A percentile compares a stretch with the other conserved stretches of the same genome.
These are phyloP conservation scores for Drosophila pseudoobscura DNA, from an alignment of 1,140 invertebrate species.

Conservation along the genomic window DNA sequence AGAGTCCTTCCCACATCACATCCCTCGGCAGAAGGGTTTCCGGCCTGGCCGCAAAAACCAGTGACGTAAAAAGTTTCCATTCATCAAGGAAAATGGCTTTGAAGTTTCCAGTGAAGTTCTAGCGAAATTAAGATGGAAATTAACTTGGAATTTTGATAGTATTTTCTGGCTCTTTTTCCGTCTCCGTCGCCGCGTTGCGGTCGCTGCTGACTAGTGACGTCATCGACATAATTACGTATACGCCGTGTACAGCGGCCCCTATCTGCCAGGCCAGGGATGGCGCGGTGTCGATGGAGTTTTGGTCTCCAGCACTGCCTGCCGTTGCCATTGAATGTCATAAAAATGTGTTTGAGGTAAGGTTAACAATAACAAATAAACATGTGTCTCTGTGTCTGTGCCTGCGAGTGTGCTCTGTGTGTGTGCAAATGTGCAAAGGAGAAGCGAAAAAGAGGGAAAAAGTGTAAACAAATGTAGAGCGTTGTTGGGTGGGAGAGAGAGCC, in stretches of 20 bases:
- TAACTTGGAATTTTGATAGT: slow-evolving; percentile 48
- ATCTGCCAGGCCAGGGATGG: background rate
- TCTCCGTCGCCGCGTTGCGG: background rate
- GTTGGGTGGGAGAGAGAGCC: slow-evolving; percentile 10
- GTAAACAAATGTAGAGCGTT: slow-evolving; percentile 72
- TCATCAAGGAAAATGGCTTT: slow-evolving; percentile 63
- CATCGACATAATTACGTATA: slow-evolving; percentile 42
- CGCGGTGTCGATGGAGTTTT: background rate
- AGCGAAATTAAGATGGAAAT: slow-evolving; percentile 64
- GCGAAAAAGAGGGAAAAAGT: slow-evolving; percentile 45
- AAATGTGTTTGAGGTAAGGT: slow-evolving; percentile 75
- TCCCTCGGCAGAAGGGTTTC: slow-evolving; percentile 42
- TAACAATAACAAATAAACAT: slow-evolving; percentile 80
- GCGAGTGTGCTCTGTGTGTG: slow-evolving; percentile 2
- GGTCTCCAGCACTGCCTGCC: background rate
- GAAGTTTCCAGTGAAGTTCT: slow-evolving; percentile 50
- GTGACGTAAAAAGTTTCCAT: slow-evolving; percentile 50
- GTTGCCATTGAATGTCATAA: slow-evolving; percentile 72
- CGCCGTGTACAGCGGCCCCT: slow-evolving; percentile 17
- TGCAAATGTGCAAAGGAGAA: slow-evolving; percentile 42
- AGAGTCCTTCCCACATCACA: background rate
- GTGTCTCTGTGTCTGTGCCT: slow-evolving; percentile 1
- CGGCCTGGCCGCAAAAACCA: slow-evolving; percentile 57
- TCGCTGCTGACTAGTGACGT: slow-evolving; percentile 25
- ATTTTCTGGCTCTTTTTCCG: background rate